A percentile compares a stretch with the other conserved stretches of the same genome.
These are phyloP conservation scores for Carpatolechia fugitivella DNA, from an alignment of 2,888 invertebrate genomes.

Conservation along the genomic window DNA sequence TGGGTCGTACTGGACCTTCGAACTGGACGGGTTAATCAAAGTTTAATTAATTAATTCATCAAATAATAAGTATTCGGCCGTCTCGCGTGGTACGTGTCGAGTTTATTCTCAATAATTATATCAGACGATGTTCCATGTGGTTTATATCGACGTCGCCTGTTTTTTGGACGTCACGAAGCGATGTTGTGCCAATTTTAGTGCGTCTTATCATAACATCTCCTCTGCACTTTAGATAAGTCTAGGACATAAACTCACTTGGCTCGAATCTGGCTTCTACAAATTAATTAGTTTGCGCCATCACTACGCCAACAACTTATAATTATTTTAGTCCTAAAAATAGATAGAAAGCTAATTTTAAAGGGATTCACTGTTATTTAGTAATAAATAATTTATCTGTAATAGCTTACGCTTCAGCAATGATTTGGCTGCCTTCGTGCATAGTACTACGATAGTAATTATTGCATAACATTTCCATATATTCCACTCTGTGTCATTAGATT, in stretches of 20 bases:
- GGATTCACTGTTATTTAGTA: background rate
- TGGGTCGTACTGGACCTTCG: too few species aligned
- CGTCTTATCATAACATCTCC: conserved; percentile 27
- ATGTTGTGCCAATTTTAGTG: conserved; percentile 28
- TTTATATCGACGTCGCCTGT: conserved; percentile 3
- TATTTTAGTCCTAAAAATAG: conserved; percentile 13
- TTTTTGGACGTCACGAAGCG: conserved; percentile 14
- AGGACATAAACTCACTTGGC: conserved; percentile 24
- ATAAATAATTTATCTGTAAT: conserved; percentile 3
- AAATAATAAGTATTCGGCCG: background rate
- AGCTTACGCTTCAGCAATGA: background rate
- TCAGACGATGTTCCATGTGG: conserved; percentile 5
- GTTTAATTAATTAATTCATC: too few species aligned
- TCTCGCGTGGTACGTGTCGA: background rate
- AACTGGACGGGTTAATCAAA: too few species aligned
- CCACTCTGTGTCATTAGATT: background rate
- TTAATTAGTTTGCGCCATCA: conserved; percentile 18
- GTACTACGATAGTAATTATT: conserved; percentile 5
- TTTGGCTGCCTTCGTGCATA: background rate
- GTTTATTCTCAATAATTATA: background rate
- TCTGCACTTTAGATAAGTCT: conserved; percentile 25
- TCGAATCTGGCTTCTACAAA: conserved; percentile 21
- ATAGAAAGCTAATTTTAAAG: conserved; percentile 7
- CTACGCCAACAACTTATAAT: conserved; percentile 3
- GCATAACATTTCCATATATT: too few species aligned